phyloP scores from a whole-genome alignment of 2,797 vertebrate genomes.

The Brachyrhaphis roseni region DNA sequence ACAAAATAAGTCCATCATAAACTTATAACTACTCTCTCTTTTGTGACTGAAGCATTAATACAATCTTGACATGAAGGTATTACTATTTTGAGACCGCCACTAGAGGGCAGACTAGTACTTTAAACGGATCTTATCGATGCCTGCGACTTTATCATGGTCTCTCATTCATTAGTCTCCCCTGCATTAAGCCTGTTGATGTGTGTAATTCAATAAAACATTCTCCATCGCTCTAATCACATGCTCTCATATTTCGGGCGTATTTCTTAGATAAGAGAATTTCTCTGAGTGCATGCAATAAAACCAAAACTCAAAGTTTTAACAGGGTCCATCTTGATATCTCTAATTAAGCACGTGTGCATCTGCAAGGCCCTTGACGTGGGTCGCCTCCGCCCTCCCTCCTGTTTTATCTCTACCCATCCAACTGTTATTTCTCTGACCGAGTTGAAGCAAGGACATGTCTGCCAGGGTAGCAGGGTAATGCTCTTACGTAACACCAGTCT shows the following conservation, averaged over 20 bases:
- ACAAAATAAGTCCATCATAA: too few relatives aligned
- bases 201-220: background rate
- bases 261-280: background rate
- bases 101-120: background rate
- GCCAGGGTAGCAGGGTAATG: conserved; percentile 39
- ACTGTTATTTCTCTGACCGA: conserved; percentile 10
- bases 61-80: too few relatives aligned
- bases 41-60: background rate
- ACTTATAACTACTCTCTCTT: too few relatives aligned
- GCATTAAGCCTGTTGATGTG: background rate
- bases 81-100: background rate
- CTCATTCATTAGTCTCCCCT: background rate
- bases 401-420: background rate
- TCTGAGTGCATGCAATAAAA: background rate
- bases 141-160: background rate
- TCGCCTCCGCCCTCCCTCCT: background rate
- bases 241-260: background rate
- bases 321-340: background rate
- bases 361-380: conserved; percentile 9
- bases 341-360: conserved; percentile 1
- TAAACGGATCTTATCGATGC: background rate
- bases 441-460: conserved; percentile 63
- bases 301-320: conserved; percentile 3
- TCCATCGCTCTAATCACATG: background rate
- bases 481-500: conserved; percentile 67